Percentiles rank a stretch among this genome's conserved stretches.
Evolutionary conservation across 2,113 vertebrate genomes (phyloP).

Genomic region (Sebastes fasciatus): DNA sequence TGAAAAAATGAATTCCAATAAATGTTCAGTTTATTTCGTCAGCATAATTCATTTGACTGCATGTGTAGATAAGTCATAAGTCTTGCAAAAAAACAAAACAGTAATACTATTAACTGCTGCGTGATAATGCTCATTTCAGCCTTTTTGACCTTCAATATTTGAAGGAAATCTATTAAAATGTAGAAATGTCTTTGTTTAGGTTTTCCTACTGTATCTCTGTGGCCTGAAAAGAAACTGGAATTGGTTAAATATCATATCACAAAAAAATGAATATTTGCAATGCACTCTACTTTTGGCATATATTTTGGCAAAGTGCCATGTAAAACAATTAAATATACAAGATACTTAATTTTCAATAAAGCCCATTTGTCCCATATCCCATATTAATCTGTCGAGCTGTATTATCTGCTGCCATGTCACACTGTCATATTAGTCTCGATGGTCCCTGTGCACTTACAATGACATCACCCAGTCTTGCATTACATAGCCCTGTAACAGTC

Average conservation of each 20-base stretch:
- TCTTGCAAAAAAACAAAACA: background rate
- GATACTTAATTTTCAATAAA: constrained; percentile 12
- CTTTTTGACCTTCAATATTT: constrained; percentile 16
- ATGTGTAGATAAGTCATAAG: constrained; percentile 34
- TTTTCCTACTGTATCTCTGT: background rate
- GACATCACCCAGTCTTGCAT: constrained; percentile 76
- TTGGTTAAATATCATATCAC: constrained; percentile 3
- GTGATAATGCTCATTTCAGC: background rate
- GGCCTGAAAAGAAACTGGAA: background rate
- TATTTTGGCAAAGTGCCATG: background rate
- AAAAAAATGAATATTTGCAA: background rate
- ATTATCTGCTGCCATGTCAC: background rate
- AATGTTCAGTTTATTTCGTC: constrained; percentile 42
- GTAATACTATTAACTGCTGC: constrained; percentile 1
- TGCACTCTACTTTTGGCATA: background rate
- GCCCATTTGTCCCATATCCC: background rate
- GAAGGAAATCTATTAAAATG: too few species aligned
- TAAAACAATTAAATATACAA: constrained; percentile 2
- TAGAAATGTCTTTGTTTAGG: background rate
- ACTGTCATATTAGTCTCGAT: constrained; percentile 9
- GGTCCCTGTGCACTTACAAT: constrained; percentile 37
- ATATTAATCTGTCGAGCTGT: constrained; percentile 13
- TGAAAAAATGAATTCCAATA: constrained; percentile 38
- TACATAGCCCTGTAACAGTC: constrained; percentile 67
- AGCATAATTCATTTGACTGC: constrained; percentile 47